Base-by-base conservation (phyloP, 2,797 vertebrate genomes). In the Enteromius viviparus region DNA sequence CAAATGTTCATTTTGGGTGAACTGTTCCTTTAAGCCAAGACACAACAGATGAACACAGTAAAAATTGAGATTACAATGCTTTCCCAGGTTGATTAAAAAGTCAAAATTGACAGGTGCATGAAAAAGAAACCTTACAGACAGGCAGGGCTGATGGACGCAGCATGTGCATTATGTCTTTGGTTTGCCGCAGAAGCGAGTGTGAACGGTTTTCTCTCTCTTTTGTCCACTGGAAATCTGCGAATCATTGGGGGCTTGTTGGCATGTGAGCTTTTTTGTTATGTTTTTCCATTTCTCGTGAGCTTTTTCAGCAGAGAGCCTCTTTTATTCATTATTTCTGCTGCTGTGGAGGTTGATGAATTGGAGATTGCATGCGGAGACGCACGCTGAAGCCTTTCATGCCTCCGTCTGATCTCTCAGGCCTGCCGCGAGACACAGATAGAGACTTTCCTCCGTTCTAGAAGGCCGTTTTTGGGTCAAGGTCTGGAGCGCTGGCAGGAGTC, bases 391-490 rank as follows among this genome's bases (percentile, higher is more conserved):
- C 90, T 91, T 92, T 93, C 90, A 92, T 90, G 90, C 87, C 86
- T 62, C 85, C 86, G 87, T 93, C 90, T 93, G 92, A 93, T 94
- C 93, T 93, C 89, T 79, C 84, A 87, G 90, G 89, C 89, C 91
- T 87, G 88, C 88, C 90, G 87, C 88, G 89, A 69, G 75, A 85
- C n/a, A 78, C 86, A 84, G 87, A 87, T 88, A 83, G 88, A 85
- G 90, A 93, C 91, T 92, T 93, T 94, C 90, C 89, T 89, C 88
- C 85, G 87, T 87, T 91, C 84, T 88, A 84, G 86, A 87, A 90
- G 89, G 87, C 85, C 83, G 87, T 92, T 93, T 94, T 91, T 95
- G 92, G 92, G 93, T 94, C 93, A 94, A 89, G 89, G 92, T 91
- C 92, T 91, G 78, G 87, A 88, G 87, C 88, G 51, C 21, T n/a